Base-by-base conservation (phyloP, 2,113 vertebrate species). In the Ailurus styani region DNA sequence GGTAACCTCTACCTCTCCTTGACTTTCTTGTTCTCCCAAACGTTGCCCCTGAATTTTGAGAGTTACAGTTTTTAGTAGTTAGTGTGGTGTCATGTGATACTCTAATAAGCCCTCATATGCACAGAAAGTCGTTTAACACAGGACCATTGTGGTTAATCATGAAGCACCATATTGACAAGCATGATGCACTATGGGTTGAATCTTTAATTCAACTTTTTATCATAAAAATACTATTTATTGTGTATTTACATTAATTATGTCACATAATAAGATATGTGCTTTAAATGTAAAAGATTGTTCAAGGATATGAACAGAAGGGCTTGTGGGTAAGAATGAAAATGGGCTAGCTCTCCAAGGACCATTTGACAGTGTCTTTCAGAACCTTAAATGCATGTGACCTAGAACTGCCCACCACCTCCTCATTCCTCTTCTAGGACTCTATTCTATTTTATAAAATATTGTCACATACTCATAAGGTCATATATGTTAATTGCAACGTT, bases 1-100 rank as follows among this genome's bases (percentile, higher is more conserved):
- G 88, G 20, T 1, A 42, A 40, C 68, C 72, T 75, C 31, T 54
- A 54, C n/a, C 34, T 96, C 82, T 93, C 18, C 94, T 73, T 42
- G 0, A 79, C 1, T 84, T 98, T 40, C 42, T 90, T 3, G 2
- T 93, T 93, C 87, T 68, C 29, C 50, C 29, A 66, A 86, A 60
- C 37, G 81, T 89, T 89, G 73, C 27, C 88, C 40, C 82, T 66
- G 72, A 91, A 72, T 96, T 98, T 95, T 91, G 84, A 89, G 91
- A 95, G 20, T 75, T 83, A 42, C 42, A 40, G 6, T 14, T 96
- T 54, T 93, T 86, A 93, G 87, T 93, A 95, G 60, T 90, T 96
- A 57, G 73, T 77, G 70, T 91, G 54, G 37, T 95, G 57, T 95
- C 96, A 93, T 29, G 3, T 81, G 89, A 96, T 89, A 29, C 95